Percentiles rank a stretch among this genome's conserved stretches.
phyloP scores from a whole-genome alignment of 2,797 vertebrate species.

The Channallabes apus region DNA sequence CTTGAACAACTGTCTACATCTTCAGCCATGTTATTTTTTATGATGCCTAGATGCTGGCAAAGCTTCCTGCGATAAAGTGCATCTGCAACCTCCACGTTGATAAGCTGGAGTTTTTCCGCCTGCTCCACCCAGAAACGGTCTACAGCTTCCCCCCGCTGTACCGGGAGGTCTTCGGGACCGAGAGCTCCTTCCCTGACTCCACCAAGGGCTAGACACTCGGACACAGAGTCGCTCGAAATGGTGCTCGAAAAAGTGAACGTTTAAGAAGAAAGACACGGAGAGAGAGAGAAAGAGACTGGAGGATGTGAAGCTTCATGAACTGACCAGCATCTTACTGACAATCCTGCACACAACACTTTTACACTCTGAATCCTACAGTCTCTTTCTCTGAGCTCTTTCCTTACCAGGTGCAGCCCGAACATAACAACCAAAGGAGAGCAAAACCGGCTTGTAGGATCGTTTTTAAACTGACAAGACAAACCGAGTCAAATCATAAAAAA shows the following conservation, averaged over 20 bases:
- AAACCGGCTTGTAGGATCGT: not conserved
- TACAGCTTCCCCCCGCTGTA: constrained; percentile 87
- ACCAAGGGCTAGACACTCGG: constrained; percentile 76
- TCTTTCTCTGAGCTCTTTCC: constrained; percentile 60
- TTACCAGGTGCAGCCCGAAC: constrained; percentile 36
- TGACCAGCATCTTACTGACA: constrained; percentile 75
- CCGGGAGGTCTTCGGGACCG: constrained; percentile 87
- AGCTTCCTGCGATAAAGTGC: constrained; percentile 86
- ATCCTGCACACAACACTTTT: constrained; percentile 78
- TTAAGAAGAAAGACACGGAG: not conserved
- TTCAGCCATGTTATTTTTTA: too few relatives aligned
- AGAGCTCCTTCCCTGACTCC: constrained; percentile 84
- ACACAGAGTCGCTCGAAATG: constrained; percentile 38
- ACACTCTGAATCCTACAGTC: constrained; percentile 62
- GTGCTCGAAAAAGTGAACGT: constrained; percentile 34
- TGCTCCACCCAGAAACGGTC: constrained; percentile 85
- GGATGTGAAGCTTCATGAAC: constrained; percentile 60
- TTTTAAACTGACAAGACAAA: not conserved
- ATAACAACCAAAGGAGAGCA: not conserved
- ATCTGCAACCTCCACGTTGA: constrained; percentile 92
- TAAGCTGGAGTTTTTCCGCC: constrained; percentile 89
- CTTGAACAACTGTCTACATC: not conserved
- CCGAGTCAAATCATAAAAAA: too few relatives aligned
- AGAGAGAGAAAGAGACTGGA: constrained; percentile 55
- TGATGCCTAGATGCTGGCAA: constrained; percentile 82